phyloP scores from a whole-genome alignment of 2,888 invertebrate species.

The Cinara cedri region DNA sequence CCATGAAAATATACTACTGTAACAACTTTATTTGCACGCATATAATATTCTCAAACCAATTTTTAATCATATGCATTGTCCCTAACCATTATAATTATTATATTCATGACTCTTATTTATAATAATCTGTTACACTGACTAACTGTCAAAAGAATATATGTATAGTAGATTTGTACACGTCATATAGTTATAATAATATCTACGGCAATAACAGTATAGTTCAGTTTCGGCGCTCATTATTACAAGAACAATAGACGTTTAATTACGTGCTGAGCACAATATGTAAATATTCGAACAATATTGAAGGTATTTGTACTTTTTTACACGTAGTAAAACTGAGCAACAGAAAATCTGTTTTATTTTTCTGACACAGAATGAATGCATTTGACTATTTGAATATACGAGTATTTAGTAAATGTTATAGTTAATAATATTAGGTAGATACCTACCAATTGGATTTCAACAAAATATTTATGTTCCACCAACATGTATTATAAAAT shows the following conservation, averaged over 20 bases:
- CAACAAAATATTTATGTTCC: no score
- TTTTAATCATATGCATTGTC: not conserved
- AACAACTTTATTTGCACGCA: not conserved
- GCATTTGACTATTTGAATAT: slow-evolving; percentile 1
- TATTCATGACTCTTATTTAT: not conserved
- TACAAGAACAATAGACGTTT: slow-evolving; percentile 48
- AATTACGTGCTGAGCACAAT: slow-evolving; percentile 39
- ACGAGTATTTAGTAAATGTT: not conserved
- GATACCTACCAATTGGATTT: no score
- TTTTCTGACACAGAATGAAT: not conserved
- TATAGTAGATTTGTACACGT: not conserved
- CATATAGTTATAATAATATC: not conserved
- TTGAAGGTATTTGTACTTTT: slow-evolving; percentile 12
- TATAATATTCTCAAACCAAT: not conserved
- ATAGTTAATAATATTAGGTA: not conserved
- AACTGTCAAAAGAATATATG: not conserved
- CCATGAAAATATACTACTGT: not conserved
- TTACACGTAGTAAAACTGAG: not conserved
- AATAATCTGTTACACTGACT: slow-evolving; percentile 24
- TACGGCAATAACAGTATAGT: slow-evolving; percentile 7
- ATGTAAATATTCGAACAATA: slow-evolving; percentile 35
- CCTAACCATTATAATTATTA: not conserved
- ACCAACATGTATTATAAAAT: no score
- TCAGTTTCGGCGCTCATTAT: slow-evolving; percentile 36
- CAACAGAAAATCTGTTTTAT: slow-evolving; percentile 12